Conservation (phyloP, 1,140 invertebrate genomes). For the Thaumatotibia leucotreta region DNA sequence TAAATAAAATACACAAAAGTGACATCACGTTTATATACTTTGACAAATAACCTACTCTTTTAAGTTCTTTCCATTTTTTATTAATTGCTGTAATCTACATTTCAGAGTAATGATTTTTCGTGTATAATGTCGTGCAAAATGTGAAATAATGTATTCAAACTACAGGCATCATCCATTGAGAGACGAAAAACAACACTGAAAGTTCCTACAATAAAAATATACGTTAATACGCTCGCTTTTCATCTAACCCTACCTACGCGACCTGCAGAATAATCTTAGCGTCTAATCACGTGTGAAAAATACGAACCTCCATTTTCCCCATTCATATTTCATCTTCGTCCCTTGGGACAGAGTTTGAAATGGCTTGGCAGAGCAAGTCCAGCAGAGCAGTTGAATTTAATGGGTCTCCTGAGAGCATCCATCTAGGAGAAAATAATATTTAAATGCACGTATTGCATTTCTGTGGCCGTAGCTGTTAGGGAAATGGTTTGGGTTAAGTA, state of each 20-base stretch:
- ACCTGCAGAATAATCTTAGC: constrained; percentile 10
- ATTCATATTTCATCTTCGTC: not conserved
- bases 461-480: not conserved
- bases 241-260: not conserved
- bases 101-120: too few relatives aligned
- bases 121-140: too few relatives aligned
- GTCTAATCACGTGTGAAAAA: constrained; percentile 8
- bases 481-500: not conserved
- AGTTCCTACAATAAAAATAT: not conserved
- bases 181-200: not conserved
- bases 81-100: too few relatives aligned
- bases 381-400: constrained; percentile 11
- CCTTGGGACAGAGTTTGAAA: not conserved
- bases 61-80: too few relatives aligned
- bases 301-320: not conserved
- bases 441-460: constrained; percentile 1
- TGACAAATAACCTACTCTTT: too few relatives aligned
- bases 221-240: not conserved
- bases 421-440: constrained; percentile 4
- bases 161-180: too few relatives aligned
- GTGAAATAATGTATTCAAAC: too few relatives aligned
- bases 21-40: too few relatives aligned
- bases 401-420: not conserved
- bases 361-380: not conserved
- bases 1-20: too few relatives aligned